Conservation (phyloP, 2,888 invertebrate genomes). For the Selenia dentaria region DNA sequence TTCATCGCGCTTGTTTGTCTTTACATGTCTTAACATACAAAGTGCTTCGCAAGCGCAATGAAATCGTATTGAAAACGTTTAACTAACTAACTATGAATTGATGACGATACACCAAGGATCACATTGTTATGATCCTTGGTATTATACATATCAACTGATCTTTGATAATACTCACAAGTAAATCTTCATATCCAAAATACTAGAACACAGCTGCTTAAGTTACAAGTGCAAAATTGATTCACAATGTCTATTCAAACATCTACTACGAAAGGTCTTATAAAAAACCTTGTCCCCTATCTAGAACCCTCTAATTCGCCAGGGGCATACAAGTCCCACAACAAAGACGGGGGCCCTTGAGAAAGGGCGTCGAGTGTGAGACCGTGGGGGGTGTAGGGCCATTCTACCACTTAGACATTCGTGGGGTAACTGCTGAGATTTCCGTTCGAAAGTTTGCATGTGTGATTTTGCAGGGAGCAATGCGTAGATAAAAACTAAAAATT, state of each 20-base stretch:
- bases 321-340: constrained; percentile 2
- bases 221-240: not conserved
- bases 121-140: no score
- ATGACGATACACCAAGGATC: no score
- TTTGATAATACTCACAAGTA: no score
- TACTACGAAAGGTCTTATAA: constrained; percentile 13
- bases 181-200: no score
- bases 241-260: not conserved
- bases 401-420: constrained; percentile 48
- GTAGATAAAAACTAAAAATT: no score
- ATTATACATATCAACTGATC: no score
- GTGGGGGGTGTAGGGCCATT: constrained; percentile 37
- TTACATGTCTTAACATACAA: no score
- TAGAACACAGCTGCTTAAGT: not conserved
- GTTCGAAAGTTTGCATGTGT: constrained; percentile 21
- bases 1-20: no score
- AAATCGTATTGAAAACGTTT: no score
- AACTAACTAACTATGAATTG: no score
- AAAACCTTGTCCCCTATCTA: constrained; percentile 14
- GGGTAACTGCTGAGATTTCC: constrained; percentile 25
- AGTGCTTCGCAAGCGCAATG: no score
- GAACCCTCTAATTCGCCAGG: constrained; percentile 8
- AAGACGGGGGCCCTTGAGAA: constrained; percentile 28
- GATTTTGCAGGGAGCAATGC: constrained; percentile 6
- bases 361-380: constrained; percentile 34